Evolutionary conservation across 2,888 invertebrate species (phyloP), one percentile per base, ranked within the genome.

Genomic region (Halocaridina rubra): DNA sequence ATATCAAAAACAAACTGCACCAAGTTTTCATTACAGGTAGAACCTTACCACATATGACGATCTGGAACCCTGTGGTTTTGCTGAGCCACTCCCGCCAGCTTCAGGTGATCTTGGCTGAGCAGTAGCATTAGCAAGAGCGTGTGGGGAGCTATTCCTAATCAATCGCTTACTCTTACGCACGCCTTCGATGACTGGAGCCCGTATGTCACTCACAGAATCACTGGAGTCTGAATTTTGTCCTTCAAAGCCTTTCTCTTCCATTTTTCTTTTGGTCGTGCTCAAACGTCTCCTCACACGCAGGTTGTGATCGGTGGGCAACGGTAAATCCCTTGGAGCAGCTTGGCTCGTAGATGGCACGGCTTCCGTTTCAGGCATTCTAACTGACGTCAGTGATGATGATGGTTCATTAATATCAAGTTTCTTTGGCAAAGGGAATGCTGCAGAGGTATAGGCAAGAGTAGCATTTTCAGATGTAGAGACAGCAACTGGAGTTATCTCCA

Each of bases 131-230:
- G 82, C 80, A 29, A 85, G 69, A 7, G 85, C 82, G 27, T 85
- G 87, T 16, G 86, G 81, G 0, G 76, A 76, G 16, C 71, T 71
- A 19, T 82, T 72, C 16, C 85, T 75, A 61, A 74, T 85, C 4
- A 85, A 57, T 39, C 87, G 79, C 39, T 85, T 82, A 76, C 87
- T 87, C 57, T 87, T 87, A 32, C 87, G 72, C 24, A 85, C 82
- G 4, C 82, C 87, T 29, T 82, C 85, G 16, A 27, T 61, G 13
- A 24, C 19, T 27, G 72, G 30, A 32, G 19, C 53, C 1, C 78
- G 77, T 10, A 64, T 57, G 10, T 87, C 87, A 59, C 80, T 27
- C 16, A 82, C 22, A 16, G 82, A 84, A 30, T 85, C 85, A 77
- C 81, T 81, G 19, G 87, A 81, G 46, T 81, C 87, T 13, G 81